Evolutionary conservation across 1,140 invertebrate species (phyloP), one percentile per base, ranked within the genome.

Genomic region (Cylas formicarius): DNA sequence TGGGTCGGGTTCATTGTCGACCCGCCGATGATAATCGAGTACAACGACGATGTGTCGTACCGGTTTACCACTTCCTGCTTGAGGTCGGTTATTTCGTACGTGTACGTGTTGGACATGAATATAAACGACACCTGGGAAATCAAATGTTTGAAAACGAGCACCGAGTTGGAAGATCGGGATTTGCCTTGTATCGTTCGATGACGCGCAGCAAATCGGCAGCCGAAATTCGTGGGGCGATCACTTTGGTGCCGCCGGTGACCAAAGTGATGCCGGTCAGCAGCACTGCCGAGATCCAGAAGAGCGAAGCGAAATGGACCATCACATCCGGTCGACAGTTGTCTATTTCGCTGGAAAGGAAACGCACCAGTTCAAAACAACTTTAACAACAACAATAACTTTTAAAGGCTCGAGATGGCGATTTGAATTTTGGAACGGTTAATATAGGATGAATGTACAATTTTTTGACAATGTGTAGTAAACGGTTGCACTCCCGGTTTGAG

Each of bases 181-280:
- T 53, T 58, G 65, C 67, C 56, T 65, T 66, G 40, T 67, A 65
- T 47, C 63, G 67, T 56, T 68, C 50, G 28, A 70, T 67, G 5
- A 57, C 53, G 43, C 58, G 23, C 17, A 69, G 44, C 43, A 60
- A 62, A 4, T 55, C 39, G 14, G 53, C 54, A 38, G 66, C 62
- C 7, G 59, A 47, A 20, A 67, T 68, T 50, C 51, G 61, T 11
- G 60, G 18, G 11, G 64, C 36, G 28, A 61, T 60, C 3, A 68
- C 53, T 8, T 59, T 38, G n/a, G 53, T 58, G 27, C 44, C 54
- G 14, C 61, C 61, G n/a, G 44, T 16, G 2, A 58, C 11, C 0
- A 68, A 31, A 13, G 58, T 40, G 13, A 54, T 43, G 9, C 57
- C 38, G 5, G 53, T 50, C 4, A 53, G 44, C 0, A 50, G 9